phyloP scores from a whole-genome alignment of 2,888 invertebrate genomes.

The Hirtodrosophila trivittata region DNA sequence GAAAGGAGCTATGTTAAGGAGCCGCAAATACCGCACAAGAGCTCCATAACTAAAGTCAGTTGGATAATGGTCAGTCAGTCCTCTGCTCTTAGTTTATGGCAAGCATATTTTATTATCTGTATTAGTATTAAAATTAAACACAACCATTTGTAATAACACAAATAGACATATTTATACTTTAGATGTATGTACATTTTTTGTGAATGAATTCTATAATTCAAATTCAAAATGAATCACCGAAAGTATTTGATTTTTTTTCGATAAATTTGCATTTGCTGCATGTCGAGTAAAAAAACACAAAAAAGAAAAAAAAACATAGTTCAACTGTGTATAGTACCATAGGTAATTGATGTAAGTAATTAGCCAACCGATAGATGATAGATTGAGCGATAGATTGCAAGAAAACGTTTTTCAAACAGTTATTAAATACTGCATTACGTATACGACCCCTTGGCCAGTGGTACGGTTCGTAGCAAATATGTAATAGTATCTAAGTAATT shows the following conservation, averaged over 20 bases:
- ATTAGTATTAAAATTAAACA: no score
- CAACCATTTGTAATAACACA: slow-evolving; percentile 24
- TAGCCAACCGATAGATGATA: slow-evolving; percentile 7
- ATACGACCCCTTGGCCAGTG: slow-evolving; percentile 42
- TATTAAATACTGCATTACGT: slow-evolving; percentile 37
- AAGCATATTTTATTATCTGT: slow-evolving; percentile 44
- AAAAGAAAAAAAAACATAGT: slow-evolving; percentile 19
- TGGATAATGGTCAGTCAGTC: slow-evolving; percentile 12
- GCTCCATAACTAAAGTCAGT: slow-evolving; percentile 27
- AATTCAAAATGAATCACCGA: no score
- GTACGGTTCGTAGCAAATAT: slow-evolving; percentile 19
- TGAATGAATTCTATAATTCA: slow-evolving; percentile 62
- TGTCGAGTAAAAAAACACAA: no score
- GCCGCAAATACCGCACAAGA: slow-evolving; percentile 55
- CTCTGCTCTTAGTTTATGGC: slow-evolving; percentile 26
- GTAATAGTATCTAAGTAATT: no score
- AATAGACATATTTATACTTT: slow-evolving; percentile 50
- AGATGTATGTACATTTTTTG: slow-evolving; percentile 60
- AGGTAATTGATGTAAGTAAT: slow-evolving; percentile 36
- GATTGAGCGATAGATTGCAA: not conserved
- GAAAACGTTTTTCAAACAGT: slow-evolving; percentile 1
- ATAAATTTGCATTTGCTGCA: slow-evolving; percentile 27
- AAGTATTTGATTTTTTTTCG: no score
- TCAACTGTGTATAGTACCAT: slow-evolving; percentile 53
- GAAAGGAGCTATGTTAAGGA: slow-evolving; percentile 10